Conservation (phyloP, 2,888 invertebrate genomes). For the Cantharis flavilabris region DNA sequence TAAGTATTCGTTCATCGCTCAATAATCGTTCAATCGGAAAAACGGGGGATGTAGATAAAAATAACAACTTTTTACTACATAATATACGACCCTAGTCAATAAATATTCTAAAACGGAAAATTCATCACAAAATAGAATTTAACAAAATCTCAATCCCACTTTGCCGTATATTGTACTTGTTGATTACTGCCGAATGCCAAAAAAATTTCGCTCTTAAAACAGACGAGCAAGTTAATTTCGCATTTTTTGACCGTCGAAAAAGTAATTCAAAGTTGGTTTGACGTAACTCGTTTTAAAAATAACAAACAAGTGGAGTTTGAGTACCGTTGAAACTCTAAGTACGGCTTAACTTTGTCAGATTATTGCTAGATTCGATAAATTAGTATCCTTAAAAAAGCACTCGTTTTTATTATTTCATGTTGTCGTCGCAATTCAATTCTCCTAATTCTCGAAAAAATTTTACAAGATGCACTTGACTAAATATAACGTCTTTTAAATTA, state of each 20-base stretch:
- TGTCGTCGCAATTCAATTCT: neutral
- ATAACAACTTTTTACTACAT: conserved; percentile 30
- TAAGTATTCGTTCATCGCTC: conserved; percentile 30
- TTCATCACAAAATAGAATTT: neutral
- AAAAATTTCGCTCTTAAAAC: neutral
- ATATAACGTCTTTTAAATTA: neutral
- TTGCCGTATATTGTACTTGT: neutral
- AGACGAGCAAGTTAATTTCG: neutral
- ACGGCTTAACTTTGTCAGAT: neutral
- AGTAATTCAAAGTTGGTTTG: neutral
- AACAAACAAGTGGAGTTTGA: neutral
- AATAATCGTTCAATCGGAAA: conserved; percentile 36
- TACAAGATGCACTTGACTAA: neutral
- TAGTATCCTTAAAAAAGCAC: neutral
- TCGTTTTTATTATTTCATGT: neutral
- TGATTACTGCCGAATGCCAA: neutral
- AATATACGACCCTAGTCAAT: neutral
- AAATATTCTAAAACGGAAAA: neutral
- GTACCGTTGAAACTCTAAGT: neutral
- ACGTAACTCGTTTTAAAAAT: neutral
- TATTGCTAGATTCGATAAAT: neutral
- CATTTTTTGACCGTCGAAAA: neutral
- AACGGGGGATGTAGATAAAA: conserved; percentile 35
- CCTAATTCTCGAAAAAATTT: neutral
- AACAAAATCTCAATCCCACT: neutral